A percentile compares a stretch with the other conserved stretches of the same genome.
These are phyloP conservation scores for Notiomystis cincta DNA, from an alignment of 2,113 vertebrate species.

Conservation along the genomic window DNA sequence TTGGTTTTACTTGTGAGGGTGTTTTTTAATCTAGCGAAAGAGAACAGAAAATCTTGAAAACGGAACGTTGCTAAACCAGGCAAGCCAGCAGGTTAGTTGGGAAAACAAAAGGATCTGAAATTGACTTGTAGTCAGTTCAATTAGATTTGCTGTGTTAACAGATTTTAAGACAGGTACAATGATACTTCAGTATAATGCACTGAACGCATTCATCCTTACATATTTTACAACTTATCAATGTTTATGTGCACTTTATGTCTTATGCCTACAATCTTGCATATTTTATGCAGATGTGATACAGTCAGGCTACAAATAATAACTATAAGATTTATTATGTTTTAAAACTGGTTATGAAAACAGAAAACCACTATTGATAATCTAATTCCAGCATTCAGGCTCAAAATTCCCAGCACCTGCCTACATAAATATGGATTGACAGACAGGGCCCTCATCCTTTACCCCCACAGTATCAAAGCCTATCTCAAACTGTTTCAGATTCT, in stretches of 20 bases:
- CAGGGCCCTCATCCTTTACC: neutral
- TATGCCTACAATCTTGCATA: fast-evolving
- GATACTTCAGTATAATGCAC: neutral
- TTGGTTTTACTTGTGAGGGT: neutral
- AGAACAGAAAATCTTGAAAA: slow-evolving; percentile 13
- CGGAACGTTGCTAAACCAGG: neutral
- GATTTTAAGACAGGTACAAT: neutral
- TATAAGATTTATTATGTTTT: neutral
- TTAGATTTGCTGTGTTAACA: neutral
- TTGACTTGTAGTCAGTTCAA: neutral
- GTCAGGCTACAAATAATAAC: neutral
- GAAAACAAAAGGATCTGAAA: neutral
- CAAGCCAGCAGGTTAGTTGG: neutral
- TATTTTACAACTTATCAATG: neutral
- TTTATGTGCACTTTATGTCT: neutral
- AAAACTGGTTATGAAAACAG: neutral
- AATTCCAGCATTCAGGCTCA: neutral
- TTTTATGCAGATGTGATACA: neutral
- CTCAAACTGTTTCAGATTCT: slow-evolving; percentile 48
- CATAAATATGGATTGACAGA: neutral
- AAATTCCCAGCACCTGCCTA: neutral
- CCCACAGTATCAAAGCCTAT: neutral
- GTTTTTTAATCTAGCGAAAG: neutral
- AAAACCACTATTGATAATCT: neutral
- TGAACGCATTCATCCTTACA: neutral